Evolutionary conservation across 1,140 invertebrate species (phyloP).

Genomic region (Lanistes nyassanus): DNA sequence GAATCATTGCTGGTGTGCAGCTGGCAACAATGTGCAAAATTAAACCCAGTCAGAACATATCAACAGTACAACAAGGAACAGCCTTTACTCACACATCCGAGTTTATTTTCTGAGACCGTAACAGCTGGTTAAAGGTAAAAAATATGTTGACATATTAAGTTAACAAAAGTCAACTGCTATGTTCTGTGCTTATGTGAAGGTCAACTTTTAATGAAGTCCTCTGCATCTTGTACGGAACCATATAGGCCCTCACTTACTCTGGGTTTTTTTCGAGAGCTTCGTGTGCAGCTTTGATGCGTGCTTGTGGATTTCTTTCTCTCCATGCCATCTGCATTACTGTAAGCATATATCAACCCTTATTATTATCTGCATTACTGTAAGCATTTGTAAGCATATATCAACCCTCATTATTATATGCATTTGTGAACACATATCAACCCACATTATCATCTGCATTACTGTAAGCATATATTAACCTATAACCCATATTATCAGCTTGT

Average conservation of each 20-base stretch:
- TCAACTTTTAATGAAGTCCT: no score
- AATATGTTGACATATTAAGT: no score
- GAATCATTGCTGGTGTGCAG: slow-evolving; percentile 91
- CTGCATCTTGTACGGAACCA: no score
- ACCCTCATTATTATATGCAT: background rate
- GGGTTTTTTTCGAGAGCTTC: slow-evolving; percentile 89
- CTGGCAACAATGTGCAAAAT: slow-evolving; percentile 48
- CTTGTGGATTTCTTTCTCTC: slow-evolving; percentile 92
- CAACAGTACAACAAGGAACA: background rate
- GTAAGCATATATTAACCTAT: slow-evolving; percentile 42
- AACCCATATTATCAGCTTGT: background rate
- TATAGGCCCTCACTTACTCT: slow-evolving; percentile 76
- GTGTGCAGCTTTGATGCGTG: slow-evolving; percentile 91
- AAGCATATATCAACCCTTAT: slow-evolving; percentile 34
- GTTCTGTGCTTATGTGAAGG: no score
- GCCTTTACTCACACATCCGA: background rate
- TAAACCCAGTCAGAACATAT: background rate
- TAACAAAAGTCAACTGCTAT: no score
- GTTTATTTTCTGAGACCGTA: no score
- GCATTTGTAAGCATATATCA: slow-evolving; percentile 59
- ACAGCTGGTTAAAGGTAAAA: no score
- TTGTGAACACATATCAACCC: slow-evolving; percentile 57
- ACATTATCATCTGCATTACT: slow-evolving; percentile 90
- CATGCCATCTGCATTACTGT: slow-evolving; percentile 96
- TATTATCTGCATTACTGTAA: background rate